A percentile compares a stretch with the other conserved stretches of the same genome.
phyloP scores from a whole-genome alignment of 2,888 invertebrate species.

The Spisula subtruncata region DNA sequence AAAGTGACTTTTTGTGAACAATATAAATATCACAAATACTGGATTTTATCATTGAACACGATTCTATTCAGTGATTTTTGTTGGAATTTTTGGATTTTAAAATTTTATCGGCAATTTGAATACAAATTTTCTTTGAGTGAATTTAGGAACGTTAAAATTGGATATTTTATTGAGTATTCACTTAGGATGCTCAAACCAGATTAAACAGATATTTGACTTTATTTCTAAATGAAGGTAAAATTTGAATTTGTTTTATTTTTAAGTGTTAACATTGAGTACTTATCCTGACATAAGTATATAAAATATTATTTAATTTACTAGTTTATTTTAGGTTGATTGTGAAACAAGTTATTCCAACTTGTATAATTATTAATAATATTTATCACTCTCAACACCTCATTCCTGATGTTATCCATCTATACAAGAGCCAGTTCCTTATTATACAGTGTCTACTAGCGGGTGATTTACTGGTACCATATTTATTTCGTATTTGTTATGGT shows the following conservation, averaged over 20 bases:
- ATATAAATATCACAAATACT: neutral
- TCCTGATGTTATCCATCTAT: no score
- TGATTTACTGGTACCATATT: no score
- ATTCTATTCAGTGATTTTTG: neutral
- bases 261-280: no score
- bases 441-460: no score
- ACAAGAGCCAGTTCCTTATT: no score
- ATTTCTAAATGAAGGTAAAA: conserved; percentile 40
- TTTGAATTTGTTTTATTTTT: neutral
- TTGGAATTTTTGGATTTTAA: neutral
- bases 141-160: neutral
- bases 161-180: neutral
- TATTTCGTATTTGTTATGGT: no score
- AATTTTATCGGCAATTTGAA: neutral
- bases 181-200: conserved; percentile 25
- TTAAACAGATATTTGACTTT: conserved; percentile 33
- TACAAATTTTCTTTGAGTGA: neutral
- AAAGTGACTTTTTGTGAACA: conserved; percentile 4
- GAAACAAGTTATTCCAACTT: no score
- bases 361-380: no score
- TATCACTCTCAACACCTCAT: no score
- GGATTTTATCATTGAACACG: neutral
- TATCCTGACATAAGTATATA: neutral
- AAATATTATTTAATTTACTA: neutral
- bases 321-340: neutral